phyloP scores from a whole-genome alignment of 2,888 invertebrate genomes.

The Nephrotoma appendiculata region DNA sequence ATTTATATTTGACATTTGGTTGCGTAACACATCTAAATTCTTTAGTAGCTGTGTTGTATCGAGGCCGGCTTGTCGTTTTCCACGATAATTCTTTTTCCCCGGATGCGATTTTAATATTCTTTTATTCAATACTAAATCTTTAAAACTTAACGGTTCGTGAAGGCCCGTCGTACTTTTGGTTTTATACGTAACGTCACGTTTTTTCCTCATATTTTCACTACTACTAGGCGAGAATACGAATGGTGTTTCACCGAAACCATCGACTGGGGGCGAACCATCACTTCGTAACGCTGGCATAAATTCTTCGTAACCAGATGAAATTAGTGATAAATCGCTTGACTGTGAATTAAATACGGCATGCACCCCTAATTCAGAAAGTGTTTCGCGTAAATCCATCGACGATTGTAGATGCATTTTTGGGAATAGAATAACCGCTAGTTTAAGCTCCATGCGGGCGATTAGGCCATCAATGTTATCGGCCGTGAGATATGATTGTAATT shows the following conservation, averaged over 20 bases:
- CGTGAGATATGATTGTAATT: conserved; percentile 33
- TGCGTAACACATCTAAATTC: neutral
- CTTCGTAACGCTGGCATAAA: conserved; percentile 16
- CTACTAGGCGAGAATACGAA: neutral
- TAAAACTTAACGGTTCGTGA: conserved; percentile 14
- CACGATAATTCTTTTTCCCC: conserved; percentile 15
- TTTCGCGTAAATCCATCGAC: conserved; percentile 37
- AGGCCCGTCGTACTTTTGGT: conserved; percentile 13
- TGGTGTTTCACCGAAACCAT: neutral
- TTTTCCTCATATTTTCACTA: conserved; percentile 6
- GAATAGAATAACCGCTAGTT: conserved; percentile 38
- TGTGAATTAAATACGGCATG: conserved; percentile 52
- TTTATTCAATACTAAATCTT: conserved; percentile 17
- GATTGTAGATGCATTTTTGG: conserved; percentile 60
- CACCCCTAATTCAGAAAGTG: conserved; percentile 44
- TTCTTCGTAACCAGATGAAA: conserved; percentile 44
- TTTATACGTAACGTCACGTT: conserved; percentile 18
- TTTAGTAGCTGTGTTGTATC: neutral
- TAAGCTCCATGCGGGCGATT: conserved; percentile 26
- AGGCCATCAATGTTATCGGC: conserved; percentile 29
- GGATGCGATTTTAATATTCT: conserved; percentile 21
- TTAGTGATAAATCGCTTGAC: conserved; percentile 61
- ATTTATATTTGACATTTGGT: neutral
- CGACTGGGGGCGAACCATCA: neutral
- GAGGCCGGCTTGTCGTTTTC: conserved; percentile 11